Evolutionary conservation across 2,113 vertebrate species (phyloP), one percentile per base, ranked within the genome.

Genomic region (Microtus montanus): DNA sequence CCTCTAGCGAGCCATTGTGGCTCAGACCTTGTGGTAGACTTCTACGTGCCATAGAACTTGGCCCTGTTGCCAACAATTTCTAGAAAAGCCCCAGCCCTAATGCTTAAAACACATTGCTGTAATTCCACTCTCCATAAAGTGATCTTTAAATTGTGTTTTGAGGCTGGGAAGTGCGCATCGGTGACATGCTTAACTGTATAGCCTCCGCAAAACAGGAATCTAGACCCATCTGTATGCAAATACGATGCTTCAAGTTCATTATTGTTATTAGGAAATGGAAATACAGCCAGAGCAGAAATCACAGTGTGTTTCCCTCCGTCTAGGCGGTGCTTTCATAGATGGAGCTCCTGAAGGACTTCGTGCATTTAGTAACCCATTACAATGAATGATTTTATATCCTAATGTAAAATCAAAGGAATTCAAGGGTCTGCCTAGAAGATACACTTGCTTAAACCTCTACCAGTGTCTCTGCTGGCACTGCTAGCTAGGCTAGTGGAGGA

Each of bases 201-300:
- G 95, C 90, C 2, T 0, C 85, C 12, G 82, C 70, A 14, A n/a
- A 95, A 71, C 5, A 28, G 87, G 93, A 86, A 74, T 63, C 47
- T 33, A 95, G 94, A 49, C 95, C 95, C 20, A 96, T 97, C 84
- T 97, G 92, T 93, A 95, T 97, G 97, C 95, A 98, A 97, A 96
- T 91, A 47, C 0, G 7, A 68, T 78, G 90, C 95, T 94, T 93
- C 89, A 41, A 90, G 94, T 94, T 98, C 96, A 92, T 97, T 94
- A 96, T 78, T 92, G 95, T 70, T 92, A 92, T 96, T 96, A 97
- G 92, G 86, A 63, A 97, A 90, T 41, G 79, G 93, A 93, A 84
- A 94, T 94, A 87, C 66, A 95, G 89, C 61, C 19, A 13, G 77
- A 87, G 89, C 87, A 95, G 91, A 93, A 95, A 93, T 92, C 92